phyloP scores from a whole-genome alignment of 2,113 vertebrate species.

The Chauna torquata region DNA sequence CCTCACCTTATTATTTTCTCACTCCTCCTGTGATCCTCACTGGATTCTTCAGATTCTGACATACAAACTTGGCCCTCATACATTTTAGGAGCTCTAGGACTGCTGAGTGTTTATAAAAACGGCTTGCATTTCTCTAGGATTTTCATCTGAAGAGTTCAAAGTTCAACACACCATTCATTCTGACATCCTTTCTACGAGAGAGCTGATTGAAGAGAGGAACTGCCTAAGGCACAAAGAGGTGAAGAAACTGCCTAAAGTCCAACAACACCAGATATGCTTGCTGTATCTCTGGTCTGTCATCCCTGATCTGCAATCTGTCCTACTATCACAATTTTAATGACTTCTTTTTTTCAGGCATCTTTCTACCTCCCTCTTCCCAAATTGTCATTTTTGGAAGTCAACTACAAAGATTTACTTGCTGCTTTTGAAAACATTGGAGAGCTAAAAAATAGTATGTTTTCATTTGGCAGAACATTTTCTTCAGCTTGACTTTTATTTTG shows the following conservation, averaged over 20 bases:
- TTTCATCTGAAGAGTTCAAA: neutral
- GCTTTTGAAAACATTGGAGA: neutral
- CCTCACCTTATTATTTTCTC: neutral
- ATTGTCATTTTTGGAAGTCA: neutral
- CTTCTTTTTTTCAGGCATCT: neutral
- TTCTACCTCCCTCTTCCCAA: neutral
- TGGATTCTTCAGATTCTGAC: neutral
- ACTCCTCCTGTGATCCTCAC: neutral
- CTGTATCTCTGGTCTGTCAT: neutral
- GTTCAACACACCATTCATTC: neutral
- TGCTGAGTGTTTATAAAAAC: neutral
- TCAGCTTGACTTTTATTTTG: neutral
- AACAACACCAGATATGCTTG: neutral
- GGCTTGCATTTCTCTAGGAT: neutral
- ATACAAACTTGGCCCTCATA: neutral
- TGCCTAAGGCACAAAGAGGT: neutral
- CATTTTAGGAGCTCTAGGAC: neutral
- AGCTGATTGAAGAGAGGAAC: neutral
- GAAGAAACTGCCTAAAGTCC: neutral
- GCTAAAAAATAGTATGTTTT: neutral
- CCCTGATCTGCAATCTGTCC: neutral
- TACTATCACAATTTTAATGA: neutral
- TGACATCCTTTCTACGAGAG: neutral
- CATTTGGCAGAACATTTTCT: neutral
- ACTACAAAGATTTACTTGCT: neutral